phyloP scores from a whole-genome alignment of 2,113 vertebrate species.

The Penelope pileata region DNA sequence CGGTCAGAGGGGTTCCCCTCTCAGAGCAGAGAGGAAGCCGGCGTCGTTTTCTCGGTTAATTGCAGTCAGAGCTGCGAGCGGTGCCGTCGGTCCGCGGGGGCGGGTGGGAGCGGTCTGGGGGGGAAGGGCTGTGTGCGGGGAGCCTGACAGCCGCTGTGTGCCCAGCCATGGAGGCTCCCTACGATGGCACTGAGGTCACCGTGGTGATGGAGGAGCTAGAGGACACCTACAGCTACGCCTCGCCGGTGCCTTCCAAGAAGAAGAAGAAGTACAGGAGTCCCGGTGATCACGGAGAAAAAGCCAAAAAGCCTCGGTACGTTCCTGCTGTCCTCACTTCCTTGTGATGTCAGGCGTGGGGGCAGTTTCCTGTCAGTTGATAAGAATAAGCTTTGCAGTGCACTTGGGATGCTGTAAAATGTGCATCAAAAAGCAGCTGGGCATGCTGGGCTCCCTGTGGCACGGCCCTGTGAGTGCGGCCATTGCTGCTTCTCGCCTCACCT shows the following conservation, averaged over 20 bases:
- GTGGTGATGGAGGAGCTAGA: constrained; percentile 90
- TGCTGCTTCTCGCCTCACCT: not conserved
- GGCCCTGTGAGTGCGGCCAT: not conserved
- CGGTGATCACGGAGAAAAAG: constrained; percentile 82
- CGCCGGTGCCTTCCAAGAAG: constrained; percentile 86
- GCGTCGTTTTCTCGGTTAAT: rapidly evolving
- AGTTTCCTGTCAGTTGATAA: not conserved
- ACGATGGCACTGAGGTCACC: constrained; percentile 87
- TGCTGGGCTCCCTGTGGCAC: not conserved
- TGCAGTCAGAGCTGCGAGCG: rapidly evolving
- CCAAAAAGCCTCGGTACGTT: constrained; percentile 91
- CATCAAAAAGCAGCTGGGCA: rapidly evolving
- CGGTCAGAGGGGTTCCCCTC: not conserved
- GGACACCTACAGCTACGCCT: constrained; percentile 79
- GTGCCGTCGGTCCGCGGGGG: rapidly evolving
- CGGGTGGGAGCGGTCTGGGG: rapidly evolving
- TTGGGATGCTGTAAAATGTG: not conserved
- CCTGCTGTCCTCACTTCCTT: not conserved
- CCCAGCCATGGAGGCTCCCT: constrained; percentile 85
- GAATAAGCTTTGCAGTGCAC: not conserved
- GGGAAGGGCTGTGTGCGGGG: rapidly evolving
- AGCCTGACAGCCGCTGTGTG: rapidly evolving
- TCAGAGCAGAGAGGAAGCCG: not conserved
- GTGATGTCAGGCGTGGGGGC: not conserved
- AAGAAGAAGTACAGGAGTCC: constrained; percentile 86